A percentile compares a stretch with the other conserved stretches of the same genome.
Conservation (phyloP, 2,113 vertebrate genomes). For the Alaudala cheleensis region DNA sequence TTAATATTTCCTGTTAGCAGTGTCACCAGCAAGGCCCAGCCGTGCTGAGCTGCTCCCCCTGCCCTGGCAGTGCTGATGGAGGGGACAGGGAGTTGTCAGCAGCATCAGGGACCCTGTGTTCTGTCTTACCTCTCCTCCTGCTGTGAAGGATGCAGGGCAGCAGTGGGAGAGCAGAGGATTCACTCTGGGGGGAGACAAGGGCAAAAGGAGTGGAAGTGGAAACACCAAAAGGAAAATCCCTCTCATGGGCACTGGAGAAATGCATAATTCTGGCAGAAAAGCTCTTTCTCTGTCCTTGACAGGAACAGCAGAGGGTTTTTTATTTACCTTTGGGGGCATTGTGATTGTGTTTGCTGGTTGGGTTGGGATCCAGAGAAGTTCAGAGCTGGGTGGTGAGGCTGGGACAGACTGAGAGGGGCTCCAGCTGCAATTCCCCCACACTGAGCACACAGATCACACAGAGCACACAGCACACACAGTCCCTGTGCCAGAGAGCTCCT, state of each 20-base stretch:
- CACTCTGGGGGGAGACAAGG: background rate
- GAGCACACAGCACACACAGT: background rate
- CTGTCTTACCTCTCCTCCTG: background rate
- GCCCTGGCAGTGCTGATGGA: background rate
- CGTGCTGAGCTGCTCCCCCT: rapidly evolving
- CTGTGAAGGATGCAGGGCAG: background rate
- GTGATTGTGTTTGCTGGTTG: background rate
- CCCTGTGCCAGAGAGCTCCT: background rate
- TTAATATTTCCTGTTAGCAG: background rate
- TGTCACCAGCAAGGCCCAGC: background rate
- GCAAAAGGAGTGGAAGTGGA: background rate
- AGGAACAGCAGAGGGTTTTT: background rate
- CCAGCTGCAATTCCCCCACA: background rate
- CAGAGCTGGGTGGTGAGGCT: background rate
- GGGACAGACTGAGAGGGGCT: background rate
- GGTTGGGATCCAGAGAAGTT: background rate
- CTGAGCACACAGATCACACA: background rate
- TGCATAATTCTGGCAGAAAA: background rate
- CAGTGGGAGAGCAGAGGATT: background rate
- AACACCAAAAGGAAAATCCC: background rate
- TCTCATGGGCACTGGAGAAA: background rate
- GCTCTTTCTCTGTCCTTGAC: background rate
- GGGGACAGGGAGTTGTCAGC: background rate
- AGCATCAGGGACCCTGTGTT: rapidly evolving
- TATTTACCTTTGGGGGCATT: background rate